A percentile compares a stretch with the other conserved stretches of the same genome.
phyloP scores from a whole-genome alignment of 35 echinoderm and acorn worm genomes.

The Acanthaster planci region DNA sequence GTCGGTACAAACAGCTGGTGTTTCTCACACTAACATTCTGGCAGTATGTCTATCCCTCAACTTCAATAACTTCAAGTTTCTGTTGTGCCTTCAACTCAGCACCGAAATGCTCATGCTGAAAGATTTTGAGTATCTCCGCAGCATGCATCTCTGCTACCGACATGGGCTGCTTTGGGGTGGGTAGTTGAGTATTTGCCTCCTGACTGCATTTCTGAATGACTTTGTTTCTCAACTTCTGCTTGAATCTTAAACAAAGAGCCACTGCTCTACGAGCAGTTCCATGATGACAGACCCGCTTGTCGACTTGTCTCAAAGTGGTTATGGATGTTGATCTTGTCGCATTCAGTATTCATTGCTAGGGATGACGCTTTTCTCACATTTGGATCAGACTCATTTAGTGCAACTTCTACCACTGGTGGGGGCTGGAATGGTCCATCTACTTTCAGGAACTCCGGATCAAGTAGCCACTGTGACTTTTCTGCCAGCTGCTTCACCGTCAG shows the following conservation, averaged over 20 bases:
- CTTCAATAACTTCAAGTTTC: neutral
- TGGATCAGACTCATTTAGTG: slow-evolving; percentile 17
- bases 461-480: slow-evolving; percentile 26
- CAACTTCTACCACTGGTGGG: neutral
- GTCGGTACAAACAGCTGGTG: slow-evolving; percentile 50
- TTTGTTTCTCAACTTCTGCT: too few species aligned
- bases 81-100: neutral
- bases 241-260: too few species aligned
- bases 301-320: slow-evolving; percentile 36
- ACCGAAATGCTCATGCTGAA: slow-evolving; percentile 20
- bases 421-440: neutral
- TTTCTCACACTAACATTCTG: slow-evolving; percentile 14
- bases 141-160: neutral
- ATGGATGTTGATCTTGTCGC: neutral
- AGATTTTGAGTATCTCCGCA: slow-evolving; percentile 27
- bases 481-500: slow-evolving; percentile 32
- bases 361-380: slow-evolving; percentile 41
- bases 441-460: slow-evolving; percentile 51
- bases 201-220: neutral
- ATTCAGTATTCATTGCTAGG: too few species aligned
- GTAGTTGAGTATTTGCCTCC: neutral
- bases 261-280: slow-evolving; percentile 40
- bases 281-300: slow-evolving; percentile 25
- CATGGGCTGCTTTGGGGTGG: neutral
- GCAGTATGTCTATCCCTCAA: neutral